These are phyloP conservation scores for Bothrops jararaca DNA, from an alignment of 2,113 vertebrate genomes.

Conservation along the genomic window DNA sequence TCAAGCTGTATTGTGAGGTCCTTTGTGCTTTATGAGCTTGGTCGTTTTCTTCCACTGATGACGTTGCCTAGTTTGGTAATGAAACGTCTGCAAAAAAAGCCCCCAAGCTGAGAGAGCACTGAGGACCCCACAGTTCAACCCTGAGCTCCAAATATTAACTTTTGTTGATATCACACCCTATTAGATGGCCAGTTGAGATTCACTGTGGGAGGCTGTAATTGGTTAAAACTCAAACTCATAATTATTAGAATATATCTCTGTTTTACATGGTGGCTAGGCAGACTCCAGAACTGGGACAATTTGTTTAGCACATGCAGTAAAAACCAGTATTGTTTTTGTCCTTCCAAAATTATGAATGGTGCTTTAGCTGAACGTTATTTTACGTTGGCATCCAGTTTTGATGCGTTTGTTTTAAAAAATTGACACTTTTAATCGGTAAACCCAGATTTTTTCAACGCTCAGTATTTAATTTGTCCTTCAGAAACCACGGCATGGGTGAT, in stretches of 20 bases:
- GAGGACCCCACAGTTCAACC: too few relatives aligned
- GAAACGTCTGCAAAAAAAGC: too few relatives aligned
- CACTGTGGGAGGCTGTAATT: neutral
- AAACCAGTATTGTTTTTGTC: neutral
- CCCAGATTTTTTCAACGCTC: neutral
- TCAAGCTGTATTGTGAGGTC: neutral
- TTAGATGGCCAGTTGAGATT: too few relatives aligned
- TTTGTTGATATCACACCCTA: too few relatives aligned
- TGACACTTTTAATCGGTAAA: neutral
- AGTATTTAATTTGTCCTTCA: constrained; percentile 58
- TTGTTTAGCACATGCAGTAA: neutral
- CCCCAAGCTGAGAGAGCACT: too few relatives aligned
- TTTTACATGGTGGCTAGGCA: neutral
- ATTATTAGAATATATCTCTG: neutral
- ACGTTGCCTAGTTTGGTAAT: too few relatives aligned
- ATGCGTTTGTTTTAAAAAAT: neutral
- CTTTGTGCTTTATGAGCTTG: too few relatives aligned
- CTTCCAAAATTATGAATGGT: too few relatives aligned
- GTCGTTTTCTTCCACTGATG: too few relatives aligned
- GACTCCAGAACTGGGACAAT: neutral
- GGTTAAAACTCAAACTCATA: neutral
- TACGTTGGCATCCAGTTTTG: neutral
- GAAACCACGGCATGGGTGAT: constrained; percentile 99
- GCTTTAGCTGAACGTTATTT: too few relatives aligned
- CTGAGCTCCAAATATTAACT: too few relatives aligned